Percentiles rank a stretch among this genome's conserved stretches.
Conservation (phyloP, 1,140 invertebrate species). For the Bombus terrestris region DNA sequence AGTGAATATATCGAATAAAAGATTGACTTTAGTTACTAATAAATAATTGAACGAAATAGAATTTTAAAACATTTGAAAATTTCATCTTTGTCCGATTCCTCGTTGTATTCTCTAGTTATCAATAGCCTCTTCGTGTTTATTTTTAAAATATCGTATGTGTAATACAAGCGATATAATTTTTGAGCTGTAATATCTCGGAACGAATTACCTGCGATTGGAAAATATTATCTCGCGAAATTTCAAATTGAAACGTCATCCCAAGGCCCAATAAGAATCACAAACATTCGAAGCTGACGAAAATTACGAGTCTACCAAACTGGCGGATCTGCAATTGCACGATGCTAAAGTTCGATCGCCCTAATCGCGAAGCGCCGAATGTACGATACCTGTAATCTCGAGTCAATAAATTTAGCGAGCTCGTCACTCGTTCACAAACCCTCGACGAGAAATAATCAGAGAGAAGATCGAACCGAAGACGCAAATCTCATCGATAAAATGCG, state of each 20-base stretch:
- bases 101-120: too few species aligned
- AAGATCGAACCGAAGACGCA: background rate
- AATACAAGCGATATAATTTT: background rate
- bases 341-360: constrained; percentile 10
- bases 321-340: background rate
- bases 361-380: background rate
- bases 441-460: background rate
- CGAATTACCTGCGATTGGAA: background rate
- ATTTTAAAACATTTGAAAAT: too few species aligned
- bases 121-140: background rate
- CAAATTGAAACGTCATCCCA: background rate
- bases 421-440: background rate
- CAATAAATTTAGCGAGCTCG: constrained; percentile 7
- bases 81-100: too few species aligned
- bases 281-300: background rate
- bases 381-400: constrained; percentile 15
- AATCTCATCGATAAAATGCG: background rate
- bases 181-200: background rate
- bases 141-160: background rate
- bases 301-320: background rate
- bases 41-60: too few species aligned
- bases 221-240: too few species aligned
- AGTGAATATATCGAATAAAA: too few species aligned
- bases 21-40: too few species aligned
- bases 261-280: background rate